Percentiles rank a stretch among this genome's conserved stretches.
Conservation (phyloP, 2,113 vertebrate genomes). For the Lonchura striata region DNA sequence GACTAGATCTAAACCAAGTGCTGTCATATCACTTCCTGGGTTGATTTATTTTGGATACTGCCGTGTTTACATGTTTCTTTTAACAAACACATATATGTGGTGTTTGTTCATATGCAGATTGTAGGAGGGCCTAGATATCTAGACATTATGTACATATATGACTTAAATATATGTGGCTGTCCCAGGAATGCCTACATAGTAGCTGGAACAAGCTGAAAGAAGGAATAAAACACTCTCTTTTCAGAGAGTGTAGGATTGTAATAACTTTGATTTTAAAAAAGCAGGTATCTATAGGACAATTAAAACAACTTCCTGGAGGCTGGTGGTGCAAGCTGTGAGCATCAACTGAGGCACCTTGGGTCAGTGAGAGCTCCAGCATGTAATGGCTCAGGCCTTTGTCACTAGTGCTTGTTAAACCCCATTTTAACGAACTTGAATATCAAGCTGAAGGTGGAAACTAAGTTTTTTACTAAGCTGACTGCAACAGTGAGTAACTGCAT, state of each 20-base stretch:
- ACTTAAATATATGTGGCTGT: background rate
- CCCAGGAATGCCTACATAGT: background rate
- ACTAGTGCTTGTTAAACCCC: background rate
- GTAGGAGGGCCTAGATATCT: background rate
- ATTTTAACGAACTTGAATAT: background rate
- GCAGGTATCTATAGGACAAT: background rate
- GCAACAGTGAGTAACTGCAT: background rate
- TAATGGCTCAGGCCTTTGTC: background rate
- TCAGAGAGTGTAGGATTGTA: background rate
- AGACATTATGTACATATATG: background rate
- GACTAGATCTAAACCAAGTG: background rate
- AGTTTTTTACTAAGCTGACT: background rate
- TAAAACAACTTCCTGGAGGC: background rate
- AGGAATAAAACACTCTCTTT: background rate
- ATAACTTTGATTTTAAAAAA: background rate
- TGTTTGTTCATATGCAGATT: background rate
- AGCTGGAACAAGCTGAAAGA: background rate
- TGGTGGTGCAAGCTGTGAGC: background rate
- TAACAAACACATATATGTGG: rapidly evolving
- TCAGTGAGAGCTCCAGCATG: background rate
- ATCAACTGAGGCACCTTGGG: rapidly evolving
- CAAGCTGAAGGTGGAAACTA: background rate
- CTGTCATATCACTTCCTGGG: background rate
- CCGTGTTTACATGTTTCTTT: background rate
- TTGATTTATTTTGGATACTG: background rate